Conservation (phyloP, 2,113 vertebrate genomes). For the Sturnira hondurensis region DNA sequence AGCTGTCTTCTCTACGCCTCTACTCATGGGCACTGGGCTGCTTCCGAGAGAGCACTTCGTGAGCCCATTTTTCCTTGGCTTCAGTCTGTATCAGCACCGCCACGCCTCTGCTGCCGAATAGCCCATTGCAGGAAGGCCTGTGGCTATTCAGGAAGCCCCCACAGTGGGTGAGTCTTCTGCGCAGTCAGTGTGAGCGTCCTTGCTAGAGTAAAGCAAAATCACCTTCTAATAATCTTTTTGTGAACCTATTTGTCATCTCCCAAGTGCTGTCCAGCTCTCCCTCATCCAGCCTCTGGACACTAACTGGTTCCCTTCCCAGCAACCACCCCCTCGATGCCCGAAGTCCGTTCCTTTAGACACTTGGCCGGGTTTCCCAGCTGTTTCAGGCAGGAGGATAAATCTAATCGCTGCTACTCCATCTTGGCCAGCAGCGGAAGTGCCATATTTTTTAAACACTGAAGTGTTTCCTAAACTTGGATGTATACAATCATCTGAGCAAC, state of each 20-base stretch:
- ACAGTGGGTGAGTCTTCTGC: background rate
- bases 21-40: too few species aligned
- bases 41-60: too few species aligned
- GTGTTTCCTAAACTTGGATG: constrained; percentile 59
- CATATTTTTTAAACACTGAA: constrained; percentile 59
- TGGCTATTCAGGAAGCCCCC: background rate
- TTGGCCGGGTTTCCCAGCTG: background rate
- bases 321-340: background rate
- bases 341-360: background rate
- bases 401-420: background rate
- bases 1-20: too few species aligned
- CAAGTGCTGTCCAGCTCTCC: background rate
- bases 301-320: background rate
- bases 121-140: background rate
- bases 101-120: fast-evolving
- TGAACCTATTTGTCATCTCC: background rate
- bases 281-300: background rate
- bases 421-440: constrained; percentile 42
- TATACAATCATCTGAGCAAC: constrained; percentile 48
- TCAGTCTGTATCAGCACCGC: background rate
- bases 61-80: background rate
- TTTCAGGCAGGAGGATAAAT: background rate
- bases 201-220: background rate
- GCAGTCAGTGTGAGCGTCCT: background rate
- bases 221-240: background rate